Evolutionary conservation across 2,113 vertebrate genomes (phyloP).

Genomic region (Tringa solitaria): DNA sequence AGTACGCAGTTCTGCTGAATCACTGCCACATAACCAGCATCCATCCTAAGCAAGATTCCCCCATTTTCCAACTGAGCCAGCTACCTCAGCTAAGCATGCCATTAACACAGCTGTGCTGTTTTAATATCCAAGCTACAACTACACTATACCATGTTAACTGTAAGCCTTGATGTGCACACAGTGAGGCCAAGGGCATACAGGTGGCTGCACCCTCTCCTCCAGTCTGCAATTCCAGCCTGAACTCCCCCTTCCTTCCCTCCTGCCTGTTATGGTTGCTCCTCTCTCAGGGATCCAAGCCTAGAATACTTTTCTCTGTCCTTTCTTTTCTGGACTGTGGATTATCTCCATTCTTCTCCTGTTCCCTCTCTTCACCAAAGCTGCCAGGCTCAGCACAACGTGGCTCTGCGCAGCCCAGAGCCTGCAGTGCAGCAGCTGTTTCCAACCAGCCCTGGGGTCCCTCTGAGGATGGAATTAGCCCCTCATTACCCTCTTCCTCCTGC

Average conservation of each 20-base stretch:
- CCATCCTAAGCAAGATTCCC: background rate
- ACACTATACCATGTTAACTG: fast-evolving
- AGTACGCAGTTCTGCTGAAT: background rate
- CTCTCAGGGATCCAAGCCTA: background rate
- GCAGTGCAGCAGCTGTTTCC: background rate
- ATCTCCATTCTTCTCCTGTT: background rate
- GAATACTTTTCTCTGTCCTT: background rate
- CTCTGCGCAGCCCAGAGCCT: background rate
- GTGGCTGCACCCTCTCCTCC: background rate
- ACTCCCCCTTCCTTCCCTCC: background rate
- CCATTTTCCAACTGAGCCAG: background rate
- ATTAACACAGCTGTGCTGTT: background rate
- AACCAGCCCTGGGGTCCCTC: background rate
- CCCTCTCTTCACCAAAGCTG: background rate
- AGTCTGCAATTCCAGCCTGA: background rate
- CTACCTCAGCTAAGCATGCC: background rate
- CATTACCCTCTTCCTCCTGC: background rate
- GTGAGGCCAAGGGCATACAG: background rate
- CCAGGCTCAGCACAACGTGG: background rate
- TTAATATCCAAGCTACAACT: background rate
- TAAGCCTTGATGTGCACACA: background rate
- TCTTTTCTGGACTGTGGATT: background rate
- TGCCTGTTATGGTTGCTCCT: background rate
- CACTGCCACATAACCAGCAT: background rate
- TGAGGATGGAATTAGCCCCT: background rate